These are phyloP conservation scores for Aspidiotus destructor DNA, from an alignment of 2,888 invertebrate species.

Conservation along the genomic window DNA sequence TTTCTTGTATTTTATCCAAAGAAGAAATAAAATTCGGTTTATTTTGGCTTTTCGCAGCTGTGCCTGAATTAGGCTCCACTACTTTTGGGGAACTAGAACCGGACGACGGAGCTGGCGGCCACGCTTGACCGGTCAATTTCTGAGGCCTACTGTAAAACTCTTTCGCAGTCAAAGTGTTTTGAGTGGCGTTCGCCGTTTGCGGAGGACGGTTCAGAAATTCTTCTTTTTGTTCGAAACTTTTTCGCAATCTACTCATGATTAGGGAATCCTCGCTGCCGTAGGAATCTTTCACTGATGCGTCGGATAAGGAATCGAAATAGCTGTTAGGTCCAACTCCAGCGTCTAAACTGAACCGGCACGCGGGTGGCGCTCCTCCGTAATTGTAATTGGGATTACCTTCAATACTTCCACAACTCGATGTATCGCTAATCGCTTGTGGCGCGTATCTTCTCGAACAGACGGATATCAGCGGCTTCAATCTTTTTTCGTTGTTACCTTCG, in stretches of 20 bases:
- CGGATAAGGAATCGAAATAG: constrained; percentile 55
- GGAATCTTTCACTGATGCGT: constrained; percentile 43
- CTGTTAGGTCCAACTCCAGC: constrained; percentile 48
- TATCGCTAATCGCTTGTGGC: constrained; percentile 41
- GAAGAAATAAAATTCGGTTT: constrained; percentile 49
- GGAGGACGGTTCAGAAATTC: constrained; percentile 70
- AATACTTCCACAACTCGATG: constrained; percentile 31
- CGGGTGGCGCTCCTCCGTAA: constrained; percentile 15
- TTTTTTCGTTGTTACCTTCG: constrained; percentile 26
- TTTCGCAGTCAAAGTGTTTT: constrained; percentile 39
- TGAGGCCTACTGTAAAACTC: constrained; percentile 73
- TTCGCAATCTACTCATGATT: constrained; percentile 56
- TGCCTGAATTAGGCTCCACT: constrained; percentile 49
- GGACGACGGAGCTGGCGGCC: constrained; percentile 50
- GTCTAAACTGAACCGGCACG: constrained; percentile 45
- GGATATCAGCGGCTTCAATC: constrained; percentile 4
- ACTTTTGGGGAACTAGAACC: neutral
- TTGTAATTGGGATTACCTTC: neutral
- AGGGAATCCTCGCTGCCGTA: constrained; percentile 52
- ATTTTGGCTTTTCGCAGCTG: constrained; percentile 35
- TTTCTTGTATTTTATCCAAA: constrained; percentile 56
- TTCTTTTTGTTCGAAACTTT: constrained; percentile 80
- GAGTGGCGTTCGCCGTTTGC: constrained; percentile 47
- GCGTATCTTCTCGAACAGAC: constrained; percentile 9
- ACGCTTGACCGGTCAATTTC: constrained; percentile 59